Base-by-base conservation (phyloP, 2,797 vertebrate genomes). In the Schizothorax lantsangensis region DNA sequence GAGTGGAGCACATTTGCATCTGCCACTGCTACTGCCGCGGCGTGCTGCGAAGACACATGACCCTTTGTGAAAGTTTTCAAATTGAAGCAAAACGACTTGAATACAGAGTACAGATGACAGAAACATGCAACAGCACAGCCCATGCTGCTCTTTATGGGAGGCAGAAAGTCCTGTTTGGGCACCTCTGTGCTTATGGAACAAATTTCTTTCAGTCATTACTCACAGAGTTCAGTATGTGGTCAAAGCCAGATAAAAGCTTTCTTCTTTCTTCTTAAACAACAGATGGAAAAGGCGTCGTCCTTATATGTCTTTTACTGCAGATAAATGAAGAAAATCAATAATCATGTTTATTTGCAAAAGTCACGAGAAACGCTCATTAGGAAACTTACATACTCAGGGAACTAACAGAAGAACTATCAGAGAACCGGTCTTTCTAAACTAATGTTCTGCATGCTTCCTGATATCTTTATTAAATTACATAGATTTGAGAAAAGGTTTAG, bases 191-290 rank as follows among this genome's bases (percentile, higher is more conserved):
- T 91, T 92, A 92, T 92, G 93, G 90, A 92, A 91, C 93, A 91
- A 91, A 92, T 93, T 92, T 93, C 90, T 94, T 89, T 92, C 91
- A 92, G 92, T 92, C 93, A 93, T 93, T 93, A 92, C 88, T 82
- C 91, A 92, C 90, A 91, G 92, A 91, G 93, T 93, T 94, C 93
- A 94, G 89, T 91, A 69, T 89, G 89, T 91, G 93, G 92, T 91
- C 92, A 87, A 64, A 59, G 54, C 7, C 78, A 81, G 79, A 81
- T 74, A 81, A 82, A 83, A 80, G 78, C 54, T 79, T 85, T 62
- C 84, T 62, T 81, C 85, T 82, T 84, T 83, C 66, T 84, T 87
- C 75, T 79, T 79, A 87, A 73, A 87, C 81, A 84, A 77, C 82
- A 87, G 74, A 84, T 72, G 81, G 66, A 80, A 79, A 79, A 79